These are phyloP conservation scores for Drosophila austrosaltans DNA, from an alignment of 2,888 invertebrate genomes.

Conservation along the genomic window DNA sequence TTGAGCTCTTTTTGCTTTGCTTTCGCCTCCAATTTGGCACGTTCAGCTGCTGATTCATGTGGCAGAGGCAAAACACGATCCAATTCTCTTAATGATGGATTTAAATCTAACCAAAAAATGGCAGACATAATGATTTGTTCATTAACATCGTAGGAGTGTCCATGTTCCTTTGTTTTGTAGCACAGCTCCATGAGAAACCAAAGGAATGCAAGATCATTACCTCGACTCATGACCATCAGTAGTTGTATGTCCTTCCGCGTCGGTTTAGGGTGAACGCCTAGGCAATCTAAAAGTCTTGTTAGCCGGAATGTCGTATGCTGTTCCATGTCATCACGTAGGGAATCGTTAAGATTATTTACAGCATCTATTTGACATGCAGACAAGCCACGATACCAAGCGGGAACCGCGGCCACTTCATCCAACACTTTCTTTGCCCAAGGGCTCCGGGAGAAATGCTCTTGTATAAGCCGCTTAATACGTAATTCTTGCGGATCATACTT, in stretches of 20 bases:
- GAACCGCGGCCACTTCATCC: slow-evolving; percentile 43
- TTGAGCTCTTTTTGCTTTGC: slow-evolving; percentile 8
- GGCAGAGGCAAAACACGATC: slow-evolving; percentile 78
- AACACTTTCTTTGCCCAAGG: background rate
- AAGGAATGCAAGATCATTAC: slow-evolving; percentile 82
- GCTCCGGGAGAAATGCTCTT: background rate
- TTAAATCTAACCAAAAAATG: slow-evolving; percentile 80
- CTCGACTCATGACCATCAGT: slow-evolving; percentile 70
- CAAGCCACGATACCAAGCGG: slow-evolving; percentile 78
- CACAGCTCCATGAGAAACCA: slow-evolving; percentile 82
- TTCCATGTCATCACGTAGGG: slow-evolving; percentile 74
- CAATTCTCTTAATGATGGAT: slow-evolving; percentile 77
- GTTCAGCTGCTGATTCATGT: slow-evolving; percentile 35
- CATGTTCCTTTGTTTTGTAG: slow-evolving; percentile 58
- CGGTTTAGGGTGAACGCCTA: slow-evolving; percentile 77
- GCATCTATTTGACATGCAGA: slow-evolving; percentile 73
- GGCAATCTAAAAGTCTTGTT: slow-evolving; percentile 8
- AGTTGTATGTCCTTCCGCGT: slow-evolving; percentile 41
- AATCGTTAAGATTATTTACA: slow-evolving; percentile 50
- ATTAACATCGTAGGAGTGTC: slow-evolving; percentile 64
- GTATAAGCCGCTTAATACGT: slow-evolving; percentile 22
- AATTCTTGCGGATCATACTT: slow-evolving; percentile 23
- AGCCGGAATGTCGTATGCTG: slow-evolving; percentile 73
- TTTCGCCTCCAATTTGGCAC: background rate
- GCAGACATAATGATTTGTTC: slow-evolving; percentile 80